Evolutionary conservation across 2,113 vertebrate species (phyloP), one percentile per base, ranked within the genome.

Genomic region (Grammomys dolichurus): DNA sequence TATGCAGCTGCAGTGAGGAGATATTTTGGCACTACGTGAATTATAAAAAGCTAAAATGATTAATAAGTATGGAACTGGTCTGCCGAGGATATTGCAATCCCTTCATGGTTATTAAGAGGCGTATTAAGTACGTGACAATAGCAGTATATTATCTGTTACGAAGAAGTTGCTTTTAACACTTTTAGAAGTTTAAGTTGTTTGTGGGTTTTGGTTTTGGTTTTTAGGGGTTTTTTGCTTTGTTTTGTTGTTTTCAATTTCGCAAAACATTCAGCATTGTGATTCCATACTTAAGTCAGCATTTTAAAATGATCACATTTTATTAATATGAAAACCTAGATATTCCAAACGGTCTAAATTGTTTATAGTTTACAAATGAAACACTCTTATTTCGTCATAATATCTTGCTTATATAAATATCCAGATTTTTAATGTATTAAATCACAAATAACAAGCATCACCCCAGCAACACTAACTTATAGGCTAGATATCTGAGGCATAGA

Each of bases 21-120:
- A 95, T 94, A 89, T 96, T 96, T 93, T 97, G 97, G 97, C 97
- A 96, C 89, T 93, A 60, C 19, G 13, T 96, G 51, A 31, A 70
- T 92, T 96, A 93, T 93, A 95, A 97, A 98, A 97, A 96, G 89
- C 93, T 94, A 96, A 63, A 96, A 90, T 97, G 97, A 97, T 98
- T 97, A 98, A 97, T 96, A 97, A 95, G 92, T 78, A 97, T 60
- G 95, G 54, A 96, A 92, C 93, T 94, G 60, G 93, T 95, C 97
- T 84, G 73, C 69, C 86, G 96, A 96, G 97, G 97, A 92, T 93
- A 89, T 40, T 70, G 26, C 76, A 95, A 82, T 93, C 94, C 87
- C 94, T 95, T 97, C 95, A 96, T 28, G 46, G 60, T 86, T 96
- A 90, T 97, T 96, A 96, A 96, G 96, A 87, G 60, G 93, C 65